A percentile compares a stretch with the other conserved stretches of the same genome.
Conservation (phyloP, 2,113 vertebrate genomes). For the Psophia crepitans region DNA sequence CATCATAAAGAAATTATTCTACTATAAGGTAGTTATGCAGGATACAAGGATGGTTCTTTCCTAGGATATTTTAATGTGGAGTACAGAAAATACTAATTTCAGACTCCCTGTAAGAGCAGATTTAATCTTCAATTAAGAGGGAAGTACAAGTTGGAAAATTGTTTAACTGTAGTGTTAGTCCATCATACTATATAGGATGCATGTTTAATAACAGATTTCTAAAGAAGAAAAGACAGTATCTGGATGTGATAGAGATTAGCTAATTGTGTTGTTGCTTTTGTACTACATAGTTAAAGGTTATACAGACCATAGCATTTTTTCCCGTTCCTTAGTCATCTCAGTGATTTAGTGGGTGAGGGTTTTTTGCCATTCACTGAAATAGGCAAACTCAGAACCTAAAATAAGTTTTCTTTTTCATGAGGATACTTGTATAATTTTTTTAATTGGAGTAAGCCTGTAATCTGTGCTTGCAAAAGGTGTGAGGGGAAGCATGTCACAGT, state of each 20-base stretch:
- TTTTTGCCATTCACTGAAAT: neutral
- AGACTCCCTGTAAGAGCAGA: neutral
- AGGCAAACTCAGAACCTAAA: neutral
- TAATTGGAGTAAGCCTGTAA: neutral
- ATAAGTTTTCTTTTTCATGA: neutral
- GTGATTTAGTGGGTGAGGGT: fast-evolving
- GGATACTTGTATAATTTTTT: neutral
- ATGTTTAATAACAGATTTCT: neutral
- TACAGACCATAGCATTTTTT: neutral
- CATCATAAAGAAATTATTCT: neutral
- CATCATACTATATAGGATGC: neutral
- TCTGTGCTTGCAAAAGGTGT: neutral
- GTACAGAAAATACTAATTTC: neutral
- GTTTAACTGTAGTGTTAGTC: neutral
- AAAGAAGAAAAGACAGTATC: neutral
- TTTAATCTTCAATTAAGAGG: neutral
- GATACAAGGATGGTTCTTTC: neutral
- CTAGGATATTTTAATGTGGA: neutral
- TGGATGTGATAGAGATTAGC: neutral
- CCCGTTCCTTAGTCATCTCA: neutral
- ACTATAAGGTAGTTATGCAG: fast-evolving
- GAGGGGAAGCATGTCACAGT: fast-evolving
- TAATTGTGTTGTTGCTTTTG: neutral
- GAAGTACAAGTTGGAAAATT: neutral
- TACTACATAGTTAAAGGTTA: neutral